Conservation (phyloP, 2,797 vertebrate species). For the Hyperoplus immaculatus region DNA sequence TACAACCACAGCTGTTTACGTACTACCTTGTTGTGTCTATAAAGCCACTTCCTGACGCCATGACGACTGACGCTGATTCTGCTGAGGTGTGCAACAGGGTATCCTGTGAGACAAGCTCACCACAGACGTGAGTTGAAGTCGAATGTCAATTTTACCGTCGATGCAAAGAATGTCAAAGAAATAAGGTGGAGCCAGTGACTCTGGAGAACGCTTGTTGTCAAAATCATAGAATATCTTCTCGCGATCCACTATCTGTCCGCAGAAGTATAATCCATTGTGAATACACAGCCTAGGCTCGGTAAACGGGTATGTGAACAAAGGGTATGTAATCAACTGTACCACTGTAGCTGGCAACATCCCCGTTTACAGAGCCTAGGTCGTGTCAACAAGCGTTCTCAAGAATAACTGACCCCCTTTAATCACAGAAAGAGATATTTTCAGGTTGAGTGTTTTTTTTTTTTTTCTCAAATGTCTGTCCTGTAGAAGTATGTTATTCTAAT, state of each 20-base stretch:
- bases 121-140: constrained; percentile 7
- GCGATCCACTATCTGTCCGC: too few species aligned
- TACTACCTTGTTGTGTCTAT: constrained; percentile 33
- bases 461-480: not conserved
- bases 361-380: too few species aligned
- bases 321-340: too few species aligned
- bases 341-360: too few species aligned
- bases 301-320: too few species aligned
- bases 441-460: not conserved
- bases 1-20: constrained; percentile 21
- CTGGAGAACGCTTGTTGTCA: too few species aligned
- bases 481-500: not conserved
- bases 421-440: not conserved
- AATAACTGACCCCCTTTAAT: not conserved
- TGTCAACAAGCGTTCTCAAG: too few species aligned
- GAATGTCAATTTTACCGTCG: not conserved
- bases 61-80: constrained; percentile 33
- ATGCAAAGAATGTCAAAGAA: not conserved
- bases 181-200: not conserved
- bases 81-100: constrained; percentile 53
- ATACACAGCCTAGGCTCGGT: too few species aligned
- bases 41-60: constrained; percentile 79
- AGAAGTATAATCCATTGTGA: too few species aligned
- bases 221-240: too few species aligned
- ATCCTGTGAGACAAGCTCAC: constrained; percentile 54